phyloP scores from a whole-genome alignment of 2,888 invertebrate species.

The Chalcosyrphus nemorum region DNA sequence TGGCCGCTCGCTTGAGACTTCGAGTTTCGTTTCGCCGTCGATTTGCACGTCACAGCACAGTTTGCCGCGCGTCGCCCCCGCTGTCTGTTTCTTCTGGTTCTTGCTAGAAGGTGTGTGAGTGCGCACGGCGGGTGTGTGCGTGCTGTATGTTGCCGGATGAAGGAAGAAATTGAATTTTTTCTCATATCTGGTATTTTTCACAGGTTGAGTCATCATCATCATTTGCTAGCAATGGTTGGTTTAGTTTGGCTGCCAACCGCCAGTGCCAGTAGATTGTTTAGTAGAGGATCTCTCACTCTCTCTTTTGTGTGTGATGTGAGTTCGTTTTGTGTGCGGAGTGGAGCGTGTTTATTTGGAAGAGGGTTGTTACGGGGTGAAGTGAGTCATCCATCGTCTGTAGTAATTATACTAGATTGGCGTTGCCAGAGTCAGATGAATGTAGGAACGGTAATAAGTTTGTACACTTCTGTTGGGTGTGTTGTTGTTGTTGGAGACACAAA shows the following conservation, averaged over 20 bases:
- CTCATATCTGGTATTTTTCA: slow-evolving; percentile 60
- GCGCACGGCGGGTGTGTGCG: slow-evolving; percentile 42
- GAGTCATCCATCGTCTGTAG: slow-evolving; percentile 63
- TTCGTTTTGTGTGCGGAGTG: neutral
- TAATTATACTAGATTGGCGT: slow-evolving; percentile 34
- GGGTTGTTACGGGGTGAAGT: slow-evolving; percentile 69
- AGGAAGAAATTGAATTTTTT: slow-evolving; percentile 63
- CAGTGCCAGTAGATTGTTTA: slow-evolving; percentile 1
- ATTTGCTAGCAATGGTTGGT: neutral
- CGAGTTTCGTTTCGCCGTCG: slow-evolving; percentile 62
- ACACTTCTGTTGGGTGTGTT: slow-evolving; percentile 6
- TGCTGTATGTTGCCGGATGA: slow-evolving; percentile 68
- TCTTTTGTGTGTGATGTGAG: slow-evolving; percentile 25
- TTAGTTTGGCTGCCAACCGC: neutral
- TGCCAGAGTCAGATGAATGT: slow-evolving; percentile 60
- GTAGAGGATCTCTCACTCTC: slow-evolving; percentile 26
- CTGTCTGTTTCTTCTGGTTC: slow-evolving; percentile 47
- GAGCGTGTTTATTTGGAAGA: slow-evolving; percentile 39
- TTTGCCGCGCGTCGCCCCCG: slow-evolving; percentile 42
- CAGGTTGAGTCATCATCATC: slow-evolving; percentile 68
- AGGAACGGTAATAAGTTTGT: slow-evolving; percentile 40
- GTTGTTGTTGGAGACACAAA: slow-evolving; percentile 27
- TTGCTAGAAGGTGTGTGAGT: slow-evolving; percentile 65
- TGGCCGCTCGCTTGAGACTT: slow-evolving; percentile 34
- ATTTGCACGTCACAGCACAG: slow-evolving; percentile 61